A percentile compares a stretch with the other conserved stretches of the same genome.
phyloP scores from a whole-genome alignment of 1,140 invertebrate species.

The Drosophila grimshawi region DNA sequence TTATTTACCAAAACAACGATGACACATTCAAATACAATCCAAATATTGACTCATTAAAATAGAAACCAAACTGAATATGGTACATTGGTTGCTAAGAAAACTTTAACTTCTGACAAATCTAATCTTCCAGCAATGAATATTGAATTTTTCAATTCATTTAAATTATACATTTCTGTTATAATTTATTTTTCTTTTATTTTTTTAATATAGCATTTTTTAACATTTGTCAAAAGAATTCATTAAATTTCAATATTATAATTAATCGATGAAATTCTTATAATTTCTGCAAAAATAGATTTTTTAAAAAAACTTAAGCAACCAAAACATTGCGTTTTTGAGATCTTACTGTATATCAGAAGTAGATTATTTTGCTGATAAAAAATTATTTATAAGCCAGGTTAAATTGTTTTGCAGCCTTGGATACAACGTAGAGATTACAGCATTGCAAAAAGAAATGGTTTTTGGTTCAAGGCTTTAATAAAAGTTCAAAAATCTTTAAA shows the following conservation, averaged over 20 bases:
- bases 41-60: conserved; percentile 38
- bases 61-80: background rate
- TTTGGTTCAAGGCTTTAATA: conserved; percentile 3
- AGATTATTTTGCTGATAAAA: background rate
- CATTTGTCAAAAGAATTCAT: no score
- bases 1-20: conserved; percentile 44
- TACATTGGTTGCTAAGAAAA: background rate
- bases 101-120: background rate
- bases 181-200: background rate
- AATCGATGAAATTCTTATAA: no score
- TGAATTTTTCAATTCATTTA: background rate
- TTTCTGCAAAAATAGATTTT: no score
- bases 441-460: background rate
- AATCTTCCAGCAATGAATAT: background rate
- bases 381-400: background rate
- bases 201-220: background rate
- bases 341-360: conserved; percentile 1
- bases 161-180: background rate
- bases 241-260: no score
- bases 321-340: background rate
- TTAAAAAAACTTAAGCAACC: no score
- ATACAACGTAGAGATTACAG: background rate
- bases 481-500: background rate
- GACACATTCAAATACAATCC: conserved; percentile 38
- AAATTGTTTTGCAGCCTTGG: conserved; percentile 14